Conservation (phyloP, 2,888 invertebrate genomes). For the Trichopoda pennipes region DNA sequence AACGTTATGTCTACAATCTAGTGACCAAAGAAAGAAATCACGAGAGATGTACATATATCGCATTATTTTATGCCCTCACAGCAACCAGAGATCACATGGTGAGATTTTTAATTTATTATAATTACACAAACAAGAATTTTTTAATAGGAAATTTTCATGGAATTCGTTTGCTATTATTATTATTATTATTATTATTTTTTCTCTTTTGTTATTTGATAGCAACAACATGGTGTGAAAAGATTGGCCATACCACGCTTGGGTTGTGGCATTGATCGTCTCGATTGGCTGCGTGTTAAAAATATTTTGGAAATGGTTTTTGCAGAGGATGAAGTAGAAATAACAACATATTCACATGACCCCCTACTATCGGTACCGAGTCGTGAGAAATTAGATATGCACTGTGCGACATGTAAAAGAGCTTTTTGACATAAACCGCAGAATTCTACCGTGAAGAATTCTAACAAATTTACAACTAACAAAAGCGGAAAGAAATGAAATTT, state of each 20-base stretch:
- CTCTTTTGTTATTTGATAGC: slow-evolving; percentile 65
- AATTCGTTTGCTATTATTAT: too few relatives aligned
- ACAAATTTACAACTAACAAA: slow-evolving; percentile 33
- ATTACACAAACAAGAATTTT: too few relatives aligned
- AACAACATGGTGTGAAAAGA: slow-evolving; percentile 81
- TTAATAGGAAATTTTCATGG: too few relatives aligned
- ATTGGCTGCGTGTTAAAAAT: slow-evolving; percentile 82
- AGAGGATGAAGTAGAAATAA: slow-evolving; percentile 81
- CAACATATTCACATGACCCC: slow-evolving; percentile 81
- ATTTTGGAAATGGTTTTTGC: slow-evolving; percentile 82
- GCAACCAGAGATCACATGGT: slow-evolving; percentile 80
- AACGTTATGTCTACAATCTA: slow-evolving; percentile 83
- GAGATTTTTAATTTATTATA: slow-evolving; percentile 15
- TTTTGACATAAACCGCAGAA: slow-evolving; percentile 56
- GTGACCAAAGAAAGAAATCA: slow-evolving; percentile 83
- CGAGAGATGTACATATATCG: slow-evolving; percentile 82
- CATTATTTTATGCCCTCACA: slow-evolving; percentile 81
- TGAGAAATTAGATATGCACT: slow-evolving; percentile 60
- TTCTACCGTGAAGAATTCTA: slow-evolving; percentile 45
- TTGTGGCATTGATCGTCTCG: slow-evolving; percentile 85
- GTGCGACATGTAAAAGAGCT: slow-evolving; percentile 49
- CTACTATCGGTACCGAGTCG: slow-evolving; percentile 69
- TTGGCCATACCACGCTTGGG: slow-evolving; percentile 85
- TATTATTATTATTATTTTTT: not conserved
- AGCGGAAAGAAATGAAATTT: slow-evolving; percentile 4